phyloP scores from a whole-genome alignment of 2,888 invertebrate genomes.

The Sarcophaga caerulescens region DNA sequence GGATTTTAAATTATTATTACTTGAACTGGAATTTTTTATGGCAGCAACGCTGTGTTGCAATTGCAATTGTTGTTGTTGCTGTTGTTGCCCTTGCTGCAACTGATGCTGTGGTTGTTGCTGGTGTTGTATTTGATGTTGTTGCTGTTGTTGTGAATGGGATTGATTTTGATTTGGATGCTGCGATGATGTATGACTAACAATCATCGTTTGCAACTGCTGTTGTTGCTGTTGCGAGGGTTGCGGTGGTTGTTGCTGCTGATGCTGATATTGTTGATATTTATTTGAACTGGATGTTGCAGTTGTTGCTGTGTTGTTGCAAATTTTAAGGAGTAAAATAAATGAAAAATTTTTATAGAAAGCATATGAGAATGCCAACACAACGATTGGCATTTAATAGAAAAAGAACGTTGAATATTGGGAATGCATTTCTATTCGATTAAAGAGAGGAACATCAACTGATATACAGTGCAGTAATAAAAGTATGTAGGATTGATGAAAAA shows the following conservation, averaged over 20 bases:
- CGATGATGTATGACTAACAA: slow-evolving; percentile 41
- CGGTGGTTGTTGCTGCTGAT: slow-evolving; percentile 77
- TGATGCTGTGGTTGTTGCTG: slow-evolving; percentile 71
- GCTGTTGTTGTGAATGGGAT: slow-evolving; percentile 68
- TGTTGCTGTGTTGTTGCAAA: slow-evolving; percentile 75
- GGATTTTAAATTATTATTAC: slow-evolving; percentile 55
- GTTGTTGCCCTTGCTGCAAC: slow-evolving; percentile 62
- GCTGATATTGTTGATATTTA: slow-evolving; percentile 76
- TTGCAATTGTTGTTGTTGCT: slow-evolving; percentile 68
- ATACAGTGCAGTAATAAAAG: too few relatives aligned
- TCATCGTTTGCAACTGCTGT: slow-evolving; percentile 68
- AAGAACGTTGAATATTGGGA: too few relatives aligned
- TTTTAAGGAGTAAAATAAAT: slow-evolving; percentile 40
- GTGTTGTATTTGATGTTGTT: slow-evolving; percentile 74
- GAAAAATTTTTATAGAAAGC: slow-evolving; percentile 25
- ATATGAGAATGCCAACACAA: not conserved
- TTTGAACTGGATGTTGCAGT: slow-evolving; percentile 82
- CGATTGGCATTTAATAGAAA: not conserved
- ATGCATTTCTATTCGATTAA: too few relatives aligned
- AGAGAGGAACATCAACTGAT: too few relatives aligned
- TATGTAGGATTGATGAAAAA: too few relatives aligned
- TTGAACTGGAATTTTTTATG: slow-evolving; percentile 67
- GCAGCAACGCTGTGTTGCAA: slow-evolving; percentile 69
- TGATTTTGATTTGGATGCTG: slow-evolving; percentile 64
- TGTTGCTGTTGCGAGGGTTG: slow-evolving; percentile 78